Conservation (phyloP, 2,113 vertebrate genomes). For the Hucho hucho region DNA sequence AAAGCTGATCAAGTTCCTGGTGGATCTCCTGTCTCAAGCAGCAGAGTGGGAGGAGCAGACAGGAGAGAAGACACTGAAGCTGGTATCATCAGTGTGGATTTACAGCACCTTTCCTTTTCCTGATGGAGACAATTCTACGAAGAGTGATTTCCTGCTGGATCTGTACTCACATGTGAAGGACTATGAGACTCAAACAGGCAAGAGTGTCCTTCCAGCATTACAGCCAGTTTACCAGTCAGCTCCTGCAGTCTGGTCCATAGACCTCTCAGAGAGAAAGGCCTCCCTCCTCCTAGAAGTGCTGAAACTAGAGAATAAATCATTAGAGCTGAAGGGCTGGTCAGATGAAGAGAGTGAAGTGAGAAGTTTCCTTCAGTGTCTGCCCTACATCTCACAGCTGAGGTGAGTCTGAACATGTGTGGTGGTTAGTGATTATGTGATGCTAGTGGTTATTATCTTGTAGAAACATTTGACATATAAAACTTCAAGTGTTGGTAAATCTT, state of each 20-base stretch:
- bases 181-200: slow-evolving; percentile 5
- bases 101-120: background rate
- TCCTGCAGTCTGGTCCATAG: slow-evolving; percentile 1
- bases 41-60: background rate
- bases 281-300: slow-evolving; percentile 16
- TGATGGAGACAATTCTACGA: background rate
- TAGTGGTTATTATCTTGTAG: too few species aligned
- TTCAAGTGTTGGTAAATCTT: too few species aligned
- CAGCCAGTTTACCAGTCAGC: slow-evolving; percentile 2
- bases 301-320: slow-evolving; percentile 13
- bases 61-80: slow-evolving; percentile 20
- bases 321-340: slow-evolving; percentile 3
- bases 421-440: too few species aligned
- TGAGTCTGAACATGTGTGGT: background rate
- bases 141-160: slow-evolving; percentile 9
- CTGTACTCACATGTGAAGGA: slow-evolving; percentile 8
- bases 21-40: background rate
- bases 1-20: background rate
- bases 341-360: background rate
- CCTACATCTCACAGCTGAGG: background rate
- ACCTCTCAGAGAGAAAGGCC: slow-evolving; percentile 15
- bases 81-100: background rate
- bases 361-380: background rate
- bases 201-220: slow-evolving; percentile 6
- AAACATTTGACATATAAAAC: too few species aligned